Evolutionary conservation across 2,797 vertebrate genomes (phyloP).

Genomic region (Pangasius djambal): DNA sequence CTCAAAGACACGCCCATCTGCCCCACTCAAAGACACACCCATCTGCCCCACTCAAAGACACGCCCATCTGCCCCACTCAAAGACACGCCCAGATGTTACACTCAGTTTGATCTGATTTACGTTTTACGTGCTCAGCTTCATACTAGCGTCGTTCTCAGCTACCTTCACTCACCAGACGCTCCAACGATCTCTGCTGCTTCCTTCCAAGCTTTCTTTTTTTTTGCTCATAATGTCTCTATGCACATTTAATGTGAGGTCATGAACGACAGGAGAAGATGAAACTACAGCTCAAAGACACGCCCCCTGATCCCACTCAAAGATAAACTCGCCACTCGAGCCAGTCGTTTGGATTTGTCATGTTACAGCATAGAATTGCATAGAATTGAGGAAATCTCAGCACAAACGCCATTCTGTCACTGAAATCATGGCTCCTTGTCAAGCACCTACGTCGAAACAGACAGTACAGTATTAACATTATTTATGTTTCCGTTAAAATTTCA

Average conservation of each 20-base stretch:
- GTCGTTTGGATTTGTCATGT: background rate
- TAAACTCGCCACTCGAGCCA: background rate
- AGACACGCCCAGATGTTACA: background rate
- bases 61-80: no score
- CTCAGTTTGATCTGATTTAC: background rate
- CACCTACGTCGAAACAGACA: background rate
- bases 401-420: background rate
- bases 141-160: background rate
- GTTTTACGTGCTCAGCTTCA: background rate
- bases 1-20: background rate
- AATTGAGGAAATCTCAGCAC: background rate
- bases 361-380: background rate
- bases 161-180: background rate
- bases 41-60: background rate
- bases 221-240: background rate
- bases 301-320: no score
- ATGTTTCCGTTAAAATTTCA: background rate
- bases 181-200: background rate
- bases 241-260: background rate
- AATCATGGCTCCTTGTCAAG: background rate
- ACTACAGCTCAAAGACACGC: no score
- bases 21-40: background rate
- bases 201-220: background rate
- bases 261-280: background rate
- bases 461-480: background rate